Evolutionary conservation across 2,113 vertebrate genomes (phyloP), one percentile per base, ranked within the genome.

Genomic region (Salvator merianae): DNA sequence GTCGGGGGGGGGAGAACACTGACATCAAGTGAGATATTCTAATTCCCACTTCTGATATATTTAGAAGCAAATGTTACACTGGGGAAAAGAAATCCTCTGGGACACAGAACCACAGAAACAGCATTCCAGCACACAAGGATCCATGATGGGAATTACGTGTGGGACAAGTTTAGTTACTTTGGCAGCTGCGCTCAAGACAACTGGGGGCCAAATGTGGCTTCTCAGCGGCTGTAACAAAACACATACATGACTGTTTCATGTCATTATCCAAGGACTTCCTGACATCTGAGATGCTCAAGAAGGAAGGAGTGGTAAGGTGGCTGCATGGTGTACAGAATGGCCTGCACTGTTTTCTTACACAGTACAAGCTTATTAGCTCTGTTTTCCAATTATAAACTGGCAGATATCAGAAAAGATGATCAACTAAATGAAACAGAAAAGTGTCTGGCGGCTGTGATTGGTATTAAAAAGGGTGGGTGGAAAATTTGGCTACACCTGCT

Each of bases 11-110:
- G 55, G 53, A 26, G 53, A 53, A 38, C 8, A 40, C 8, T n/a
- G 13, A 43, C 53, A 79, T 32, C 38, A 30, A 22, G 69, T 62
- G 69, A 82, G 36, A 62, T 36, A 62, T 86, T 80, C 65, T 28
- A 81, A 79, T 63, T 90, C 83, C 79, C 79, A 79, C 62, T 80
- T 89, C 79, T 65, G 79, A 80, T 8, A 10, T 53, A 70, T 86
- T 70, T 20, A 12, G 77, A 86, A 83, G 73, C 38, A 6, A 79
- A 43, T 50, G 68, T 80, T 86, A 80, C 5, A 4, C 9, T 74
- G 82, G 75, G 70, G 79, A 38, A 86, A 43, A 79, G 4, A 3
- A 2, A 20, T 50, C 79, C 43, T 3, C 69, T 10, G 0, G 30
- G 36, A 75, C 20, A 22, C 0, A 3, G 10, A 79, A 79, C 63